Conservation (phyloP, 1,140 invertebrate species). For the Plectrocnemia conspersa region DNA sequence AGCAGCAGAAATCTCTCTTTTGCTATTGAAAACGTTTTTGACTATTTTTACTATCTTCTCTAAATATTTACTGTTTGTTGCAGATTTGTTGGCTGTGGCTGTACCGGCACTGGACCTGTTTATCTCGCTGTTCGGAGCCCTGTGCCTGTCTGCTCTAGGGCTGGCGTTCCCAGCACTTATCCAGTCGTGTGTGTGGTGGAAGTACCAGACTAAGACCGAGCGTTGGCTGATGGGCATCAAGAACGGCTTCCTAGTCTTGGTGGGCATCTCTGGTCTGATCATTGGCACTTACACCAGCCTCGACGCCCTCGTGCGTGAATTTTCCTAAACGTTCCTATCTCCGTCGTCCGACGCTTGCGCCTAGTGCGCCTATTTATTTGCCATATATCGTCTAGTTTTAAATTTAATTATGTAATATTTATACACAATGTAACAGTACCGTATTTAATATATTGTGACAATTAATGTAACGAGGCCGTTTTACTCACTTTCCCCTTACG, state of each 20-base stretch:
- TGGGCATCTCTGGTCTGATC: constrained; percentile 62
- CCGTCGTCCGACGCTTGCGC: too few species aligned
- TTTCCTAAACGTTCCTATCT: constrained; percentile 39
- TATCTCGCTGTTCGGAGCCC: constrained; percentile 80
- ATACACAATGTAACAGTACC: too few species aligned
- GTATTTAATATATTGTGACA: too few species aligned
- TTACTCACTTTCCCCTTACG: too few species aligned
- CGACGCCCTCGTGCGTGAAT: constrained; percentile 57
- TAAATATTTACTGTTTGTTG: constrained; percentile 35
- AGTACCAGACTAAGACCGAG: constrained; percentile 46
- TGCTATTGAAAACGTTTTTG: too few species aligned
- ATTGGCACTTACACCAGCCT: constrained; percentile 69
- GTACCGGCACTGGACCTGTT: constrained; percentile 79
- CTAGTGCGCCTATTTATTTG: too few species aligned
- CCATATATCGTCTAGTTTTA: too few species aligned
- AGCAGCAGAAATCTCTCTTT: too few species aligned
- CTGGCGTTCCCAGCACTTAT: constrained; percentile 87
- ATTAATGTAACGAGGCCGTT: too few species aligned
- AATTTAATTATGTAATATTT: too few species aligned
- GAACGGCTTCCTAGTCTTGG: constrained; percentile 65
- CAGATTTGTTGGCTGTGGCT: constrained; percentile 71
- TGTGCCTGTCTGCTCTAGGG: constrained; percentile 75
- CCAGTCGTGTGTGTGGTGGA: constrained; percentile 60
- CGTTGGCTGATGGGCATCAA: constrained; percentile 56
- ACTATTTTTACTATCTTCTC: too few species aligned